Evolutionary conservation across 2,113 vertebrate species (phyloP).

Genomic region (Oophaga pumilio): DNA sequence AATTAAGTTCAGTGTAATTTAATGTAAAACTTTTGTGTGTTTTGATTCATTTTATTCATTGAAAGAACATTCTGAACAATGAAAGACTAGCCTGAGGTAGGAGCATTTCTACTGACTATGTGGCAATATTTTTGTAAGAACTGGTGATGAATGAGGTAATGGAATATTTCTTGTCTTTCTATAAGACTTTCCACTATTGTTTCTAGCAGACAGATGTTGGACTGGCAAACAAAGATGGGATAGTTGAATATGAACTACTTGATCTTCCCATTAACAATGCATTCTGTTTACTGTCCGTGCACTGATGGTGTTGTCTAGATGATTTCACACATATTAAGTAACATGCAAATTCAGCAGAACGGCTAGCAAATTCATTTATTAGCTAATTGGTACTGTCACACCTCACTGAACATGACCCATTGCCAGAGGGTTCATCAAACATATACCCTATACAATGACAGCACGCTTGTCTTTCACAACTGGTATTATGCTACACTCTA

Average conservation of each 20-base stretch:
- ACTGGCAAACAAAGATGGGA: not conserved
- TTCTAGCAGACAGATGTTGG: conserved; percentile 31
- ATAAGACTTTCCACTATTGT: conserved; percentile 1
- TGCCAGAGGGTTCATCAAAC: conserved; percentile 24
- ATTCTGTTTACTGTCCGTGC: conserved; percentile 16
- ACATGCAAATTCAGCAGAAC: conserved; percentile 30
- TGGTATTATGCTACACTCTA: not conserved
- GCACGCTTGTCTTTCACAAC: not conserved
- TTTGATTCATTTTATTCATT: not conserved
- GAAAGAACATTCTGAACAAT: not conserved
- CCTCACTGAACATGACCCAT: conserved; percentile 32
- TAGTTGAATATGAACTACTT: not conserved
- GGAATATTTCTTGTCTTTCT: not conserved
- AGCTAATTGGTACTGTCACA: conserved; percentile 22
- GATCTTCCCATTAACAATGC: not conserved
- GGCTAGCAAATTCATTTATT: conserved; percentile 11
- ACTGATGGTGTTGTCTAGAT: conserved; percentile 19
- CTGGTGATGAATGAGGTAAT: not conserved
- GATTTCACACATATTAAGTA: conserved; percentile 40
- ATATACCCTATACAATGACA: not conserved
- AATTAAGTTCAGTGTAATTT: not conserved
- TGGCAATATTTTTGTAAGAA: not conserved
- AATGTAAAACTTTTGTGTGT: not conserved
- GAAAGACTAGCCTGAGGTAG: not conserved
- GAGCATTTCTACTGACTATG: not conserved